Evolutionary conservation across 2,113 vertebrate genomes (phyloP).

Genomic region (Tamias sibiricus): DNA sequence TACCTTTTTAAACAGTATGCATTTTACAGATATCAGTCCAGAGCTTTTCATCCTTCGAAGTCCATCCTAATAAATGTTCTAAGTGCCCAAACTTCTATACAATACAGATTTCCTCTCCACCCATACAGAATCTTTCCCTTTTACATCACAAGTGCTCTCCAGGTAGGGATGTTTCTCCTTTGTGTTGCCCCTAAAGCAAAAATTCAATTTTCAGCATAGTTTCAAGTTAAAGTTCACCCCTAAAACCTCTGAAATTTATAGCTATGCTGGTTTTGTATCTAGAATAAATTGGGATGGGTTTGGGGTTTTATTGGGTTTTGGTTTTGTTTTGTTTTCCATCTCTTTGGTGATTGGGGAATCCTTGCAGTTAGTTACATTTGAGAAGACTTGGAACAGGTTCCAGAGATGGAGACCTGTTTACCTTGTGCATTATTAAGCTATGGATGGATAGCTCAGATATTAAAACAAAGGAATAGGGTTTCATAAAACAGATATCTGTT

Average conservation of each 20-base stretch:
- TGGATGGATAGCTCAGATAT: constrained; percentile 85
- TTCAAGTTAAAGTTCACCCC: constrained; percentile 62
- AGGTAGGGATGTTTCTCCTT: constrained; percentile 62
- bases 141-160: not conserved
- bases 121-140: not conserved
- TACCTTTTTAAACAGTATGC: not conserved
- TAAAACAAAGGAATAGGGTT: constrained; percentile 84
- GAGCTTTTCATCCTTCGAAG: not conserved
- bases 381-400: constrained; percentile 88
- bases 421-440: constrained; percentile 82
- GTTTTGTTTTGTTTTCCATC: not conserved
- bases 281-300: constrained; percentile 60
- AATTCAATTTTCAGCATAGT: constrained; percentile 48
- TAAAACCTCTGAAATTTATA: constrained; percentile 28
- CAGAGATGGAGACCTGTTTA: constrained; percentile 83
- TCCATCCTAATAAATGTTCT: not conserved
- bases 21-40: not conserved
- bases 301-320: not conserved
- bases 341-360: constrained; percentile 82
- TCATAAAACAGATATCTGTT: constrained; percentile 82
- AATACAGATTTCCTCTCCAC: not conserved
- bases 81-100: not conserved
- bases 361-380: constrained; percentile 87
- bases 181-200: constrained; percentile 28
- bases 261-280: not conserved